phyloP scores from a whole-genome alignment of 1,140 invertebrate species.

The Bicyclus anynana region DNA sequence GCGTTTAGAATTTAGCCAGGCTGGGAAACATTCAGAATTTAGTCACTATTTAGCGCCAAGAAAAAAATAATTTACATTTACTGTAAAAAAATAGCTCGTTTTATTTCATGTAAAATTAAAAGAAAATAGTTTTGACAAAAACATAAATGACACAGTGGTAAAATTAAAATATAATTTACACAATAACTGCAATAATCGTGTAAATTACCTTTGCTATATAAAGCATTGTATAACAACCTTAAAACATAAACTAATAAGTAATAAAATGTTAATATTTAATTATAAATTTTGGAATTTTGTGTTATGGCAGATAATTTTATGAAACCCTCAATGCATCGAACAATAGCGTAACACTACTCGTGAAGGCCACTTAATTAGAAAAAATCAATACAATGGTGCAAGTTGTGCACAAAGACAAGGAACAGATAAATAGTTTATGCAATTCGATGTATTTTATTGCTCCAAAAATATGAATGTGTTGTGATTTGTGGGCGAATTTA shows the following conservation, averaged over 20 bases:
- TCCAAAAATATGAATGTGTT: not conserved
- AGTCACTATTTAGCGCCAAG: too few species aligned
- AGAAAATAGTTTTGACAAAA: too few species aligned
- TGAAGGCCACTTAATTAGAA: not conserved
- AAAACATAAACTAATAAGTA: not conserved
- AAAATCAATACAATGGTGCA: not conserved
- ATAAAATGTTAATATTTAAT: not conserved
- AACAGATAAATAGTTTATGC: not conserved
- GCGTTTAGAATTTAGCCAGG: too few species aligned
- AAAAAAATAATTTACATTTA: too few species aligned
- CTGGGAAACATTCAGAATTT: too few species aligned
- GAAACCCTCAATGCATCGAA: not conserved
- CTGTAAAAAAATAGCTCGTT: not conserved
- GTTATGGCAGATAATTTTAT: not conserved
- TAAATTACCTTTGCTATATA: not conserved
- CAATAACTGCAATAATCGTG: not conserved
- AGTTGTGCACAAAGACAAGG: not conserved
- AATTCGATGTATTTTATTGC: constrained; percentile 9
- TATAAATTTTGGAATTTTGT: not conserved
- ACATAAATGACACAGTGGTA: not conserved
- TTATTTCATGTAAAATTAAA: not conserved
- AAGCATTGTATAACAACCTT: not conserved
- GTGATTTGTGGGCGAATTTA: constrained; percentile 1
- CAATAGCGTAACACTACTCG: not conserved
- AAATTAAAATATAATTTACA: not conserved